phyloP scores from a whole-genome alignment of 2,113 vertebrate species.

The Nycticorax nycticorax region DNA sequence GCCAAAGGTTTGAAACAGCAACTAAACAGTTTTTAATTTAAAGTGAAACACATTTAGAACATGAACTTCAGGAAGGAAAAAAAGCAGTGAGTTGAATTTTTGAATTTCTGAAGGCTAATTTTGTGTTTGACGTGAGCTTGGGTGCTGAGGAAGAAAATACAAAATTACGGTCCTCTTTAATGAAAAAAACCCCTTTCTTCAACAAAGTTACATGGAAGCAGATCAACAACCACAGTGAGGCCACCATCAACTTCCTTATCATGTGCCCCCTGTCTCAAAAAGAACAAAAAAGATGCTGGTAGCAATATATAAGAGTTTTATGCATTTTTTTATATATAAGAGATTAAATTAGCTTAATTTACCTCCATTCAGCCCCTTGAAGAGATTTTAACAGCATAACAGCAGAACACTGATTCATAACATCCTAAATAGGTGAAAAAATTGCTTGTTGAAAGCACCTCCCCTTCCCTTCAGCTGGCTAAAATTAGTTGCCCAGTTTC shows the following conservation, averaged over 20 bases:
- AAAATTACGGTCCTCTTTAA: neutral
- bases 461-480: neutral
- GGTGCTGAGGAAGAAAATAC: neutral
- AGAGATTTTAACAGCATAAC: neutral
- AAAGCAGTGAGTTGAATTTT: neutral
- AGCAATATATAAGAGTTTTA: neutral
- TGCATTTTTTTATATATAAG: rapidly evolving
- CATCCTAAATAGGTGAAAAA: neutral
- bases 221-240: neutral
- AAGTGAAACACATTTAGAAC: neutral
- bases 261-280: neutral
- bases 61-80: neutral
- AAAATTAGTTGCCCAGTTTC: constrained; percentile 4
- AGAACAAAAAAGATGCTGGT: neutral
- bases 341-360: neutral
- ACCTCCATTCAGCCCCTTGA: neutral
- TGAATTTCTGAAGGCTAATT: neutral
- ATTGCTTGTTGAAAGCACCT: neutral
- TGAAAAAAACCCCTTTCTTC: neutral
- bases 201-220: neutral
- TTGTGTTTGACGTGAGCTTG: neutral
- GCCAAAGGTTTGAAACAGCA: neutral
- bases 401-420: neutral
- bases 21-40: neutral
- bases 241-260: neutral